Percentiles rank a stretch among this genome's conserved stretches.
phyloP scores from a whole-genome alignment of 2,113 vertebrate genomes.

The Zeus faber region DNA sequence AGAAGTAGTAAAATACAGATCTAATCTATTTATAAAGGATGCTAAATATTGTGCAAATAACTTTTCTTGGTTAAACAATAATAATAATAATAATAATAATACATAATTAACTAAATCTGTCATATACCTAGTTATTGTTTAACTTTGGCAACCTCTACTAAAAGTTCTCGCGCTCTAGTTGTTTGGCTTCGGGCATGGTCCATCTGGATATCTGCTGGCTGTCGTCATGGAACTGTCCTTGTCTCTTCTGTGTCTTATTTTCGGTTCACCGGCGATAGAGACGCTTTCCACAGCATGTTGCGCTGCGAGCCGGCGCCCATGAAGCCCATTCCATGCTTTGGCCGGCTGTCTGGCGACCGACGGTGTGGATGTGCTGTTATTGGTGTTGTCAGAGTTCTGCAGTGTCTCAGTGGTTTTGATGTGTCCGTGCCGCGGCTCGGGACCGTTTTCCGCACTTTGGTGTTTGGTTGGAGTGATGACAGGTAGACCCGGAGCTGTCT shows the following conservation, averaged over 20 bases:
- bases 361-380: slow-evolving; percentile 9
- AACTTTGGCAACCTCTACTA: slow-evolving; percentile 45
- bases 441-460: no score
- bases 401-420: no score
- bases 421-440: no score
- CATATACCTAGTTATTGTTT: neutral
- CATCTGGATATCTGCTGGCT: slow-evolving; percentile 12
- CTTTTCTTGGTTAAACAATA: no score
- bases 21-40: no score
- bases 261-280: slow-evolving; percentile 29
- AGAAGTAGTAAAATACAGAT: no score
- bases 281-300: slow-evolving; percentile 41
- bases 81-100: no score
- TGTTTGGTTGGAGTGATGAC: no score
- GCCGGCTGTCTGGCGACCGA: slow-evolving; percentile 24
- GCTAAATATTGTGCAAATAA: no score
- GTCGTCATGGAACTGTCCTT: slow-evolving; percentile 29
- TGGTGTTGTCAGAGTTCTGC: no score
- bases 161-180: slow-evolving; percentile 13
- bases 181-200: slow-evolving; percentile 21
- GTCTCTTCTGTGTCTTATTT: slow-evolving; percentile 27
- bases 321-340: slow-evolving; percentile 49
- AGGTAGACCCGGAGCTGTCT: no score
- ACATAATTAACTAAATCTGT: neutral
- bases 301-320: slow-evolving; percentile 26